Percentiles rank a stretch among this genome's conserved stretches.
These are phyloP conservation scores for Oophaga sylvatica DNA, from an alignment of 2,797 vertebrate genomes.

Conservation along the genomic window DNA sequence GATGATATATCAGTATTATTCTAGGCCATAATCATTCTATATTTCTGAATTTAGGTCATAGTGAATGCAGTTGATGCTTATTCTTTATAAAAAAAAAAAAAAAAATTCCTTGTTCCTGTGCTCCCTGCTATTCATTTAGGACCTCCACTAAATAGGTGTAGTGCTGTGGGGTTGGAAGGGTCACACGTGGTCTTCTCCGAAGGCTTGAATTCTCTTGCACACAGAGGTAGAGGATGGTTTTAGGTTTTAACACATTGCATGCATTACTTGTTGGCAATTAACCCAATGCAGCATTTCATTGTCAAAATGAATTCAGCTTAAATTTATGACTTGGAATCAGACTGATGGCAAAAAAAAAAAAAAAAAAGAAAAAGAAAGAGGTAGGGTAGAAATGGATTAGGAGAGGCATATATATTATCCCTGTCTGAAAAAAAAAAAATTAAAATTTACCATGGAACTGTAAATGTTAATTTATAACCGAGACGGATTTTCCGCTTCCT, in stretches of 20 bases:
- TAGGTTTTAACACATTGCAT: background rate
- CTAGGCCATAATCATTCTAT: no score
- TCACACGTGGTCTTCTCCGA: no score
- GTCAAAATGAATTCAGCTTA: slow-evolving; percentile 19
- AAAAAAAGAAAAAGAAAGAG: slow-evolving; percentile 19
- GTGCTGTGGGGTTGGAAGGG: no score
- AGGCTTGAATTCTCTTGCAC: no score
- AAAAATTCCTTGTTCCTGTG: no score
- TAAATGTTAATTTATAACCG: slow-evolving; percentile 61
- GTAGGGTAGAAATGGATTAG: slow-evolving; percentile 9
- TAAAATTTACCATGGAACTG: slow-evolving; percentile 62
- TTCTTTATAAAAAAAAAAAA: no score
- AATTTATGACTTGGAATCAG: slow-evolving; percentile 19
- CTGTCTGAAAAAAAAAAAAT: slow-evolving; percentile 61
- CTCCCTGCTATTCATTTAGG: no score
- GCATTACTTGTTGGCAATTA: slow-evolving; percentile 8
- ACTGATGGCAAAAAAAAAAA: background rate
- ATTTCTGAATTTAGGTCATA: no score
- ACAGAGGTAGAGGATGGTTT: no score
- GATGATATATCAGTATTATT: no score
- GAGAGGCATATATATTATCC: slow-evolving; percentile 45
- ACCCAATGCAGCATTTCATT: slow-evolving; percentile 17
- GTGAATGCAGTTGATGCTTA: no score
- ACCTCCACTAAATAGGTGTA: no score
- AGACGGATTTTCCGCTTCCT: slow-evolving; percentile 58